Conservation (phyloP, 2,888 invertebrate genomes). For the Pristionchus mayeri region DNA sequence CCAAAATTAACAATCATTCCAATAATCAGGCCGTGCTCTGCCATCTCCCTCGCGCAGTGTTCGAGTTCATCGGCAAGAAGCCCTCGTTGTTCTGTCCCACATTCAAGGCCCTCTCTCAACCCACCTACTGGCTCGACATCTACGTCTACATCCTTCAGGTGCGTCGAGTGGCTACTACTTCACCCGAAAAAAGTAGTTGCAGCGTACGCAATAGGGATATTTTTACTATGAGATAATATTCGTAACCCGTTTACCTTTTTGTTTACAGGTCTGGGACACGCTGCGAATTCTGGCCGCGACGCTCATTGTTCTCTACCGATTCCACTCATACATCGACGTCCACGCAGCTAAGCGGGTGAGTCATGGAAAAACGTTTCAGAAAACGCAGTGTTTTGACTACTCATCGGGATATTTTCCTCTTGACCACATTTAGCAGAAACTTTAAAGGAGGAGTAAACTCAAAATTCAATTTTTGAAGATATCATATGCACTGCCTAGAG, state of each 20-base stretch:
- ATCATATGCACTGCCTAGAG: too few species aligned
- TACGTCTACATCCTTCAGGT: constrained; percentile 31
- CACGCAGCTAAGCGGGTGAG: not conserved
- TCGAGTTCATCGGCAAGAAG: not conserved
- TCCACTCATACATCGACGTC: not conserved
- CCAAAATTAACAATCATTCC: too few species aligned
- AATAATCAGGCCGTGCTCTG: constrained; percentile 18
- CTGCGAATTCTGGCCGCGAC: not conserved
- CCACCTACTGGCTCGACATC: not conserved
- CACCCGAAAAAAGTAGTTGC: not conserved
- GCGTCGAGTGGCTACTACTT: not conserved
- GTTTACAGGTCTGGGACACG: constrained; percentile 2
- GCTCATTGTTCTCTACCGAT: not conserved
- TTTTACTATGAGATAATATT: not conserved
- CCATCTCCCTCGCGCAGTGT: not conserved
- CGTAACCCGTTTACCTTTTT: too few species aligned
- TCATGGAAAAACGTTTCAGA: too few species aligned
- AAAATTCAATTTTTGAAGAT: too few species aligned
- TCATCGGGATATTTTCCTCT: too few species aligned
- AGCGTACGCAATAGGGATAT: not conserved
- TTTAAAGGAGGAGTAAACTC: too few species aligned
- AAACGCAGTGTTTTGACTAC: too few species aligned
- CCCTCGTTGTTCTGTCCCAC: not conserved
- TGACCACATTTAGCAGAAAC: too few species aligned
- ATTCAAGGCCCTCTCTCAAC: not conserved